Evolutionary conservation across 2,888 invertebrate genomes (phyloP).

Genomic region (Eilema depressum): DNA sequence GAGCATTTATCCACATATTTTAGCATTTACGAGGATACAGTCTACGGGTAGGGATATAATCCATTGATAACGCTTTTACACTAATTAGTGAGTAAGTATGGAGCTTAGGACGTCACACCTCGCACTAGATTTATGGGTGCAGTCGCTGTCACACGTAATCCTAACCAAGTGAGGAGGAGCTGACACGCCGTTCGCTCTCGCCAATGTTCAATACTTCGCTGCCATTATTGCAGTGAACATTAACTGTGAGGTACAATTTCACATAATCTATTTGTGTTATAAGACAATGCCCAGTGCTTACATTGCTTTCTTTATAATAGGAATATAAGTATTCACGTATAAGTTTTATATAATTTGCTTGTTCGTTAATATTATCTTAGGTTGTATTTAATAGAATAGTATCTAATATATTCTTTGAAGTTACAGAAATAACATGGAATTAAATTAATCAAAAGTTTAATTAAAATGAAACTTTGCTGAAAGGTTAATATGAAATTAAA

Average conservation of each 20-base stretch:
- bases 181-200: conserved; percentile 35
- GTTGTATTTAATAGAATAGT: no score
- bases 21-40: conserved; percentile 44
- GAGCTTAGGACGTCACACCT: conserved; percentile 73
- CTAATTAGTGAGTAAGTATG: conserved; percentile 77
- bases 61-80: conserved; percentile 75
- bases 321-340: neutral
- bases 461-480: neutral
- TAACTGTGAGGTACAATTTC: neutral
- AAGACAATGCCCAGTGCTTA: neutral
- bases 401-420: neutral
- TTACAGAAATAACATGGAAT: neutral
- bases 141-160: conserved; percentile 66
- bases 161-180: conserved; percentile 56
- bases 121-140: conserved; percentile 73
- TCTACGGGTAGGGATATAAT: conserved; percentile 53
- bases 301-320: neutral
- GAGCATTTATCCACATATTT: conserved; percentile 43
- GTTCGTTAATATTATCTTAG: neutral
- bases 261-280: neutral
- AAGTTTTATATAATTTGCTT: neutral
- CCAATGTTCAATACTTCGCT: conserved; percentile 10
- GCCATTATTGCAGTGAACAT: neutral
- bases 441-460: neutral
- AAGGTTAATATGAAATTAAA: neutral